Conservation (phyloP, 2,888 invertebrate genomes). For the Athrips mouffetella region DNA sequence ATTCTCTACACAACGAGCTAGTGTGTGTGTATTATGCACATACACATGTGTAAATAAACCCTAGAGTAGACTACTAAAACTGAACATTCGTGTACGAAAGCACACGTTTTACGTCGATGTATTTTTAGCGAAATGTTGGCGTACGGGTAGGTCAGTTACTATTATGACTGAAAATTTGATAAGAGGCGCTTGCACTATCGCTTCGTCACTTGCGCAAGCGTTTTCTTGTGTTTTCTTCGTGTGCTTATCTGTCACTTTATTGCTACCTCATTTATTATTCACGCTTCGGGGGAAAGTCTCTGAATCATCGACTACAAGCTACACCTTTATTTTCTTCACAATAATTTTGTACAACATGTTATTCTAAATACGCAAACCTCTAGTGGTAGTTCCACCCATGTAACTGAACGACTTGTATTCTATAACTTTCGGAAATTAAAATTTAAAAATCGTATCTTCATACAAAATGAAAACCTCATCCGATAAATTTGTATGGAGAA, state of each 20-base stretch:
- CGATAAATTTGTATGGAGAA: too few species aligned
- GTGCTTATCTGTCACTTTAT: conserved; percentile 8
- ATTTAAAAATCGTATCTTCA: too few species aligned
- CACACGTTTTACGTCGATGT: conserved; percentile 53
- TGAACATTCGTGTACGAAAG: conserved; percentile 61
- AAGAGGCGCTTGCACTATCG: conserved; percentile 37
- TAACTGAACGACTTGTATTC: too few species aligned
- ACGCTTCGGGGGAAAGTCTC: conserved; percentile 4
- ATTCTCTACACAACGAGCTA: conserved; percentile 37
- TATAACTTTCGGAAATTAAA: too few species aligned
- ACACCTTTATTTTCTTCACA: not conserved
- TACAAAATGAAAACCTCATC: too few species aligned
- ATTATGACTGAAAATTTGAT: conserved; percentile 60
- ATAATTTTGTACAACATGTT: too few species aligned
- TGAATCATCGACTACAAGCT: not conserved
- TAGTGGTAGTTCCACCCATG: too few species aligned
- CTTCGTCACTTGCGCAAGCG: conserved; percentile 8
- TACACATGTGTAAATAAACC: conserved; percentile 36
- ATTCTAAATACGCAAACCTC: too few species aligned
- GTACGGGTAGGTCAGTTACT: conserved; percentile 73
- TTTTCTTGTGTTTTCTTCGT: conserved; percentile 8
- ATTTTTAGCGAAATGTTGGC: conserved; percentile 66
- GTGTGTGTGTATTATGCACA: conserved; percentile 22
- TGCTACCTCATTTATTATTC: conserved; percentile 14
- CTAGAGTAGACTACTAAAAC: conserved; percentile 47